Evolutionary conservation across 2,113 vertebrate genomes (phyloP).

Genomic region (Trachemys scripta): DNA sequence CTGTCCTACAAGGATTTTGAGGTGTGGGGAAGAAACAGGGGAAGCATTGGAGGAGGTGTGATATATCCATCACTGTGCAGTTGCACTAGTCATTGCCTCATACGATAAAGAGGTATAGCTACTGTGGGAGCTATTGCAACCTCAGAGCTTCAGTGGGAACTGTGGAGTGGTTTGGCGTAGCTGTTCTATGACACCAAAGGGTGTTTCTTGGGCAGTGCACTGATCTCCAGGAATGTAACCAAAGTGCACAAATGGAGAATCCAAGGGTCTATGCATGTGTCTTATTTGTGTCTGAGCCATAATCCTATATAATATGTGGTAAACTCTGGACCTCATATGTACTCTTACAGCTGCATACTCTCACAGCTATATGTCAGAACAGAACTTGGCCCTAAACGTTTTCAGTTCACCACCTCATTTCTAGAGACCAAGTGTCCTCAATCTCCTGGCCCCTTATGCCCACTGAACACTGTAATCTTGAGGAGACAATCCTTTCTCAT

Average conservation of each 20-base stretch:
- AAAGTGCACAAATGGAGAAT: neutral
- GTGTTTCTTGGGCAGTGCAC: neutral
- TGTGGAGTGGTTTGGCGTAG: neutral
- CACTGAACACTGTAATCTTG: neutral
- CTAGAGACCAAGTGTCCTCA: neutral
- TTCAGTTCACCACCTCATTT: neutral
- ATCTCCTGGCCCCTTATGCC: neutral
- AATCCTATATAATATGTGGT: no score
- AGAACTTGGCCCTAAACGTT: no score
- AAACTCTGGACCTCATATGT: neutral
- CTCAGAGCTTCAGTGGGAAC: neutral
- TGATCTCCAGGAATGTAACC: neutral
- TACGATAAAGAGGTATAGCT: neutral
- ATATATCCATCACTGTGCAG: neutral
- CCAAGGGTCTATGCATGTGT: neutral
- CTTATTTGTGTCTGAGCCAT: neutral
- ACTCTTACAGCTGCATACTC: neutral
- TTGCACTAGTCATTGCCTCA: neutral
- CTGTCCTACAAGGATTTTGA: neutral
- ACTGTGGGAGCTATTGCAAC: neutral
- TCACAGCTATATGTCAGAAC: no score
- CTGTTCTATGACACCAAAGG: neutral
- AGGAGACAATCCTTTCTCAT: neutral
- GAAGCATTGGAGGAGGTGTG: neutral
- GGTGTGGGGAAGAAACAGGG: neutral